Percentiles rank a stretch among this genome's conserved stretches.
Evolutionary conservation across 2,113 vertebrate species (phyloP).

Genomic region (Gymnarchus niloticus): DNA sequence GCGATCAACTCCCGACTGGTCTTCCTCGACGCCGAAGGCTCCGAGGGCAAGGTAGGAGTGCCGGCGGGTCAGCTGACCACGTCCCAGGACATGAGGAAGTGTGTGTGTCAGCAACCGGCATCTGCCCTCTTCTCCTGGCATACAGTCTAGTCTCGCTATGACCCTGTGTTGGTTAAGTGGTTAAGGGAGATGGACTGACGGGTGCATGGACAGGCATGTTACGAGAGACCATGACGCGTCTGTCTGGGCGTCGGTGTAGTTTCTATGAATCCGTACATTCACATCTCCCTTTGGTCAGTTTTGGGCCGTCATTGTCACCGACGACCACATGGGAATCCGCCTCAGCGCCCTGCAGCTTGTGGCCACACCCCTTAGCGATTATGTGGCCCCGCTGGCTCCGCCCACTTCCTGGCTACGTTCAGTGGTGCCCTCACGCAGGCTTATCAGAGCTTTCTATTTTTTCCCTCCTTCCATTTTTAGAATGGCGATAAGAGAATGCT

Average conservation of each 20-base stretch:
- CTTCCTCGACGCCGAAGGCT: slow-evolving; percentile 68
- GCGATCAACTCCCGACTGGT: slow-evolving; percentile 86
- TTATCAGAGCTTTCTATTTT: slow-evolving; percentile 22
- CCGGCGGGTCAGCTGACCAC: neutral
- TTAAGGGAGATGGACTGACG: neutral
- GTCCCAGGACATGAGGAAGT: neutral
- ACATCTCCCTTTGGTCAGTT: neutral
- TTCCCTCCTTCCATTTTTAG: slow-evolving; percentile 15
- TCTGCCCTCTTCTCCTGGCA: no score
- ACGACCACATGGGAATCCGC: neutral
- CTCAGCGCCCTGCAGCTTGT: neutral
- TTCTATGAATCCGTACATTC: neutral
- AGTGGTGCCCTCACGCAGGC: slow-evolving; percentile 14
- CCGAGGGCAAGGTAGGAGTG: slow-evolving; percentile 58
- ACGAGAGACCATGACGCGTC: neutral
- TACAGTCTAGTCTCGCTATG: no score
- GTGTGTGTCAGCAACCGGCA: neutral
- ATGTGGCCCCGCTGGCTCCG: neutral
- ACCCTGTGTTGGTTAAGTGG: neutral
- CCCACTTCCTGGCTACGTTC: slow-evolving; percentile 17
- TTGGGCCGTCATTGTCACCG: neutral
- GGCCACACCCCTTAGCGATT: neutral
- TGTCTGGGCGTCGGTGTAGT: neutral
- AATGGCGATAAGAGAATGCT: neutral
- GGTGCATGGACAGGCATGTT: neutral